Conservation (phyloP, 2,113 vertebrate genomes). For the Scomber japonicus region DNA sequence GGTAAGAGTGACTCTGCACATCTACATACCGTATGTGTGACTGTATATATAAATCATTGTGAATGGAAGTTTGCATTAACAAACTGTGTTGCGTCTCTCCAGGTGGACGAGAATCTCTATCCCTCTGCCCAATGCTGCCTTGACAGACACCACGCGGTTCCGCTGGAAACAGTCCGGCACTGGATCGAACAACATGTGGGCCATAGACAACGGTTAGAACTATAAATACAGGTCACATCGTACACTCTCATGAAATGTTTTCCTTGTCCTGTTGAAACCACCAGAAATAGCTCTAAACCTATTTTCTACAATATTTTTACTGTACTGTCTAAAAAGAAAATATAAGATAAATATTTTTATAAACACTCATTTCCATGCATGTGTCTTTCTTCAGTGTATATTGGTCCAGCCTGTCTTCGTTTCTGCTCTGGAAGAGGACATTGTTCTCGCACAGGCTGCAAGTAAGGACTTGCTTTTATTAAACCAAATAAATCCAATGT, state of each 20-base stretch:
- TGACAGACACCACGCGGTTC: conserved; percentile 92
- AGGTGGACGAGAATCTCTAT: conserved; percentile 97
- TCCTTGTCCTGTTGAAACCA: background rate
- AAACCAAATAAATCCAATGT: conserved; percentile 62
- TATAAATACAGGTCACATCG: background rate
- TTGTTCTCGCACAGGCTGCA: conserved; percentile 96
- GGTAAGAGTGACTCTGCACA: conserved; percentile 80
- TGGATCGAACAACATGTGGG: conserved; percentile 95
- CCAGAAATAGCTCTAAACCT: too few relatives aligned
- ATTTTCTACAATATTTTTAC: too few relatives aligned
- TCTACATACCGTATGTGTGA: background rate
- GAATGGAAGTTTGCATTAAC: too few relatives aligned
- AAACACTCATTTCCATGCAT: conserved; percentile 45
- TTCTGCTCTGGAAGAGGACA: conserved; percentile 98
- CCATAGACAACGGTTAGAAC: conserved; percentile 93
- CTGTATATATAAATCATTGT: background rate
- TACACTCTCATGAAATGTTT: background rate
- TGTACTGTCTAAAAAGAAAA: too few relatives aligned
- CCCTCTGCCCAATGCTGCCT: conserved; percentile 93
- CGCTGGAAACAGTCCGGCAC: conserved; percentile 94
- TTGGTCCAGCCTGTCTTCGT: conserved; percentile 95
- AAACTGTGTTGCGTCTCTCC: conserved; percentile 37
- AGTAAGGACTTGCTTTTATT: conserved; percentile 85
- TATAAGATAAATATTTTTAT: too few relatives aligned
- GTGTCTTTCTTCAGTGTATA: conserved; percentile 90